Evolutionary conservation across 2,888 invertebrate species (phyloP).

Genomic region (Epistrophella euchroma): DNA sequence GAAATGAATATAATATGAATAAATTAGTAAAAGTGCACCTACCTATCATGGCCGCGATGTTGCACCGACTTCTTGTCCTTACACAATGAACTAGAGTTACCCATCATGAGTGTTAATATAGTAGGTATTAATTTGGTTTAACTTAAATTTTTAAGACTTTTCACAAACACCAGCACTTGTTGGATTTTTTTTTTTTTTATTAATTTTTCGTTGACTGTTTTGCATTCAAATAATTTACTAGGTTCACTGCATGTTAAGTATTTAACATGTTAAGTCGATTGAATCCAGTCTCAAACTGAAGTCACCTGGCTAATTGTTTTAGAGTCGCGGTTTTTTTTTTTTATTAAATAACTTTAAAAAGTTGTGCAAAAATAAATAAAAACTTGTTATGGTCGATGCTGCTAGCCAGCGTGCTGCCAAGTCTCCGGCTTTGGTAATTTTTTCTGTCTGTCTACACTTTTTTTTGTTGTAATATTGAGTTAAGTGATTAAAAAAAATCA

Average conservation of each 20-base stretch:
- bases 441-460: conserved; percentile 3
- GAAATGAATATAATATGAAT: conserved; percentile 16
- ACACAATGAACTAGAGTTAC: conserved; percentile 83
- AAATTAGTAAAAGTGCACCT: conserved; percentile 73
- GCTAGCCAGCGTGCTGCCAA: conserved; percentile 36
- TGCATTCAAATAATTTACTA: conserved; percentile 21
- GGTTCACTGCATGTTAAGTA: conserved; percentile 42
- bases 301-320: conserved; percentile 60
- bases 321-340: conserved; percentile 33
- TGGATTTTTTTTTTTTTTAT: background rate
- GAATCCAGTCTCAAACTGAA: conserved; percentile 61
- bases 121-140: background rate
- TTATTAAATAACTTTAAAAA: conserved; percentile 30
- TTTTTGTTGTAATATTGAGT: conserved; percentile 25
- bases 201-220: background rate
- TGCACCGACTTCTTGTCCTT: conserved; percentile 81
- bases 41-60: conserved; percentile 80
- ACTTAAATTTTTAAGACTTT: background rate
- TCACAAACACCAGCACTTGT: conserved; percentile 15
- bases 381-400: conserved; percentile 54
- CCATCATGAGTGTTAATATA: conserved; percentile 78
- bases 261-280: conserved; percentile 60
- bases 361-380: conserved; percentile 43
- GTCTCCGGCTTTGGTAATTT: conserved; percentile 34
- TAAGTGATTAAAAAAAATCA: conserved; percentile 47